Conservation (phyloP, 2,797 vertebrate species). For the Microctenopoma stevenorrisi region DNA sequence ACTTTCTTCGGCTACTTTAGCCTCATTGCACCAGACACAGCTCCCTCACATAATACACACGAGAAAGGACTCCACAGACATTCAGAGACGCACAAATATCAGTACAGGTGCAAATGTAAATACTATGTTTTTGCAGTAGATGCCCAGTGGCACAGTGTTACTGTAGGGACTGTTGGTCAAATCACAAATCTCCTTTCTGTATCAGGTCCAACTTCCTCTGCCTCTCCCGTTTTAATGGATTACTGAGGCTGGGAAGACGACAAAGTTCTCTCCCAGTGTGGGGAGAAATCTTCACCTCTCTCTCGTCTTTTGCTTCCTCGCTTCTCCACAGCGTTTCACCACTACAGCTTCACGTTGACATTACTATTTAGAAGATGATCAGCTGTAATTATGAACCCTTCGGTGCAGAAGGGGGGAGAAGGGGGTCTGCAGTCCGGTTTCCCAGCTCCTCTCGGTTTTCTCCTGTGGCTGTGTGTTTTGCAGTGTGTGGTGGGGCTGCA, state of each 20-base stretch:
- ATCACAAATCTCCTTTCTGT: slow-evolving; percentile 10
- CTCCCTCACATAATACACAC: slow-evolving; percentile 19
- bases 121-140: slow-evolving; percentile 34
- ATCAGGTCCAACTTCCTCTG: slow-evolving; percentile 9
- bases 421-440: slow-evolving; percentile 26
- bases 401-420: slow-evolving; percentile 42
- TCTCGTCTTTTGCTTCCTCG: slow-evolving; percentile 1
- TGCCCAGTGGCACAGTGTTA: slow-evolving; percentile 61
- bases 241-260: slow-evolving; percentile 18
- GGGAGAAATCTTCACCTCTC: slow-evolving; percentile 15
- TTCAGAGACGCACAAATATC: slow-evolving; percentile 32
- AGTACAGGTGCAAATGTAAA: slow-evolving; percentile 59
- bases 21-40: slow-evolving; percentile 15
- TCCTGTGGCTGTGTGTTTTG: neutral
- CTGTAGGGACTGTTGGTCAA: slow-evolving; percentile 54
- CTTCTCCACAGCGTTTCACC: slow-evolving; percentile 7
- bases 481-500: slow-evolving; percentile 16
- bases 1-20: slow-evolving; percentile 61
- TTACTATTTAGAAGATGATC: slow-evolving; percentile 11
- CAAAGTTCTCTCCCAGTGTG: neutral
- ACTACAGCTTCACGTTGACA: neutral
- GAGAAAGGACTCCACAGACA: slow-evolving; percentile 5
- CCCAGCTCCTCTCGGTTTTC: slow-evolving; percentile 4
- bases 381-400: slow-evolving; percentile 34
- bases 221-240: slow-evolving; percentile 31